Conservation (phyloP, 2,888 invertebrate genomes). For the Meta bourneti region DNA sequence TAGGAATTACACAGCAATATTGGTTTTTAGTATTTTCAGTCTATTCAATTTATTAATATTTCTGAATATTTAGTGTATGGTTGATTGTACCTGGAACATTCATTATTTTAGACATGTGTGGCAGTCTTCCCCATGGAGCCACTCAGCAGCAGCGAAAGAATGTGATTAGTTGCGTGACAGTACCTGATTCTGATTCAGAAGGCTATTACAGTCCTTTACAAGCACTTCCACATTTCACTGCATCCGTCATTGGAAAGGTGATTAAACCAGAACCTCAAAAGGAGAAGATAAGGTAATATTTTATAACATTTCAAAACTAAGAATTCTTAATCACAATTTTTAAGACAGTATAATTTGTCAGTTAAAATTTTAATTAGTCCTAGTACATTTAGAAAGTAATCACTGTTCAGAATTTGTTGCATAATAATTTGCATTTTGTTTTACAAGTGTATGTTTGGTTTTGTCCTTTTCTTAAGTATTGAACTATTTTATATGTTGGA, state of each 20-base stretch:
- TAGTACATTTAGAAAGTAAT: too few species aligned
- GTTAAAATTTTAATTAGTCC: too few species aligned
- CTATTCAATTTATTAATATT: too few species aligned
- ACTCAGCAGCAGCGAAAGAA: constrained; percentile 66
- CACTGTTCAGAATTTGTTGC: too few species aligned
- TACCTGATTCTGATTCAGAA: constrained; percentile 84
- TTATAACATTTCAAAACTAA: background rate
- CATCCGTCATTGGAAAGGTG: constrained; percentile 77
- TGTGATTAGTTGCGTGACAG: constrained; percentile 87
- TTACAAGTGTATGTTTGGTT: too few species aligned
- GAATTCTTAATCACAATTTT: background rate
- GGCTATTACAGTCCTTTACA: constrained; percentile 78
- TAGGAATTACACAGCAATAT: too few species aligned
- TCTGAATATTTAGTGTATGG: too few species aligned
- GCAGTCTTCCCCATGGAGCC: constrained; percentile 1
- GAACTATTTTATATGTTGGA: too few species aligned
- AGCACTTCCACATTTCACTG: constrained; percentile 77
- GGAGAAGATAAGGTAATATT: constrained; percentile 60
- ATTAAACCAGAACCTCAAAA: constrained; percentile 78
- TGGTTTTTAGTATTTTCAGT: too few species aligned
- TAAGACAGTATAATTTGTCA: background rate
- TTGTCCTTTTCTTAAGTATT: too few species aligned
- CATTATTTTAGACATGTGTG: constrained; percentile 35
- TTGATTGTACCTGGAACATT: background rate
- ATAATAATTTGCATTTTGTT: too few species aligned